phyloP scores from a whole-genome alignment of 2,888 invertebrate species.

The Falcaria lacertinaria region DNA sequence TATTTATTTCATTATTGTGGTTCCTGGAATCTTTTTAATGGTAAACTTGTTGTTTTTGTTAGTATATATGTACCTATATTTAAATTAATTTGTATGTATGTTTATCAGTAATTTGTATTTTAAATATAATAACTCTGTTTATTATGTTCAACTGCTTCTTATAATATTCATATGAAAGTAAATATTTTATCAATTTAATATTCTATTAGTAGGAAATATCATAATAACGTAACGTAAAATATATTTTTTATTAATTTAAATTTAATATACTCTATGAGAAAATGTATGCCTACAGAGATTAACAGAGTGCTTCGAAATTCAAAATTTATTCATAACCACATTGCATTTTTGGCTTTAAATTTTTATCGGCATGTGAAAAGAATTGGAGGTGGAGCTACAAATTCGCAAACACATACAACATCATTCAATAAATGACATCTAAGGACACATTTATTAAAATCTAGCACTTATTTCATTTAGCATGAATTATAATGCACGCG shows the following conservation, averaged over 20 bases:
- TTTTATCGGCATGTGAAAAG: conserved; percentile 68
- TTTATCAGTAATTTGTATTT: too few species aligned
- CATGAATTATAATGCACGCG: conserved; percentile 28
- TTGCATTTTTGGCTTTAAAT: conserved; percentile 52
- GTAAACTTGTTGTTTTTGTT: not conserved
- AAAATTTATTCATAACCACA: conserved; percentile 42
- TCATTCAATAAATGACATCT: too few species aligned
- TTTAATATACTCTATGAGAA: conserved; percentile 1
- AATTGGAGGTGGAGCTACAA: conserved; percentile 62
- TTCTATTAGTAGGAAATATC: too few species aligned
- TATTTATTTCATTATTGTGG: not conserved
- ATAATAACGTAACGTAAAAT: too few species aligned
- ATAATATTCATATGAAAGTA: too few species aligned
- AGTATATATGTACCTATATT: conserved; percentile 5
- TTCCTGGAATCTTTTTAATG: too few species aligned
- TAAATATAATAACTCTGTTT: too few species aligned
- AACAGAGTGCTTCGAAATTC: conserved; percentile 68
- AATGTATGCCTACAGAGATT: conserved; percentile 63
- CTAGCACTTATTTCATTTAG: too few species aligned
- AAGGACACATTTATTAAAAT: too few species aligned
- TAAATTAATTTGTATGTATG: too few species aligned
- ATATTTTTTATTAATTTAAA: conserved; percentile 2
- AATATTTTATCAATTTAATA: too few species aligned
- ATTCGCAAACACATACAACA: not conserved
- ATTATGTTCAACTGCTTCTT: too few species aligned